These are phyloP conservation scores for Ochropleura leucogaster DNA, from an alignment of 2,888 invertebrate species.

Conservation along the genomic window DNA sequence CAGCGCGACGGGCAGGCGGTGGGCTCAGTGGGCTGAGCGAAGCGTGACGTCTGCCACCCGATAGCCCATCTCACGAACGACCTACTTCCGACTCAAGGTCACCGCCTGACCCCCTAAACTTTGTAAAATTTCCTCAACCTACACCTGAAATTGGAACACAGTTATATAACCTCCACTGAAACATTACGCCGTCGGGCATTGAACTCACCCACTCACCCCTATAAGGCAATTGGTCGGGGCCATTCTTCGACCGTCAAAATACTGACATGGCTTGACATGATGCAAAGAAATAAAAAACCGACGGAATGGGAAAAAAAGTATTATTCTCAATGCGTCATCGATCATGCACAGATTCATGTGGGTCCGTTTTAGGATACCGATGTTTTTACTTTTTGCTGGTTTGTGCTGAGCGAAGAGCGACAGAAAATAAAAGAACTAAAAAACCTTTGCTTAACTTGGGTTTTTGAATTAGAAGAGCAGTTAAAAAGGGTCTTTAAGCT, in stretches of 20 bases:
- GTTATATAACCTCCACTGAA: slow-evolving; percentile 60
- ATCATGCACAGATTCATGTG: slow-evolving; percentile 69
- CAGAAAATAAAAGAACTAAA: not conserved
- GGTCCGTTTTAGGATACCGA: slow-evolving; percentile 56
- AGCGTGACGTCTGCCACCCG: slow-evolving; percentile 90
- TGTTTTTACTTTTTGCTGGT: slow-evolving; percentile 59
- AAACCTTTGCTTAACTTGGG: not conserved
- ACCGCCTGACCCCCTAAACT: slow-evolving; percentile 87
- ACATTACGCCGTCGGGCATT: slow-evolving; percentile 47
- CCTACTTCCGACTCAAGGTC: slow-evolving; percentile 88
- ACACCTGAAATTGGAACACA: slow-evolving; percentile 73
- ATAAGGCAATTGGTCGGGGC: slow-evolving; percentile 52
- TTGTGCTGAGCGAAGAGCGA: slow-evolving; percentile 31
- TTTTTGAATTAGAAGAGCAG: not conserved
- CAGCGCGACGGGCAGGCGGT: slow-evolving; percentile 58
- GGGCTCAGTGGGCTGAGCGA: slow-evolving; percentile 71
- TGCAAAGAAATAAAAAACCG: slow-evolving; percentile 64
- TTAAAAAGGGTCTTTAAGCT: slow-evolving; percentile 31
- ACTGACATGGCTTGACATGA: slow-evolving; percentile 58
- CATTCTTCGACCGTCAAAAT: slow-evolving; percentile 62
- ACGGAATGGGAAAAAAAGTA: slow-evolving; percentile 66
- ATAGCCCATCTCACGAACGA: slow-evolving; percentile 90
- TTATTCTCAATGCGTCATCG: slow-evolving; percentile 71
- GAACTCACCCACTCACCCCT: slow-evolving; percentile 55
- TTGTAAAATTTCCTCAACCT: slow-evolving; percentile 78